Conservation (phyloP, 2,888 invertebrate genomes). For the Drosophila mercatorum region DNA sequence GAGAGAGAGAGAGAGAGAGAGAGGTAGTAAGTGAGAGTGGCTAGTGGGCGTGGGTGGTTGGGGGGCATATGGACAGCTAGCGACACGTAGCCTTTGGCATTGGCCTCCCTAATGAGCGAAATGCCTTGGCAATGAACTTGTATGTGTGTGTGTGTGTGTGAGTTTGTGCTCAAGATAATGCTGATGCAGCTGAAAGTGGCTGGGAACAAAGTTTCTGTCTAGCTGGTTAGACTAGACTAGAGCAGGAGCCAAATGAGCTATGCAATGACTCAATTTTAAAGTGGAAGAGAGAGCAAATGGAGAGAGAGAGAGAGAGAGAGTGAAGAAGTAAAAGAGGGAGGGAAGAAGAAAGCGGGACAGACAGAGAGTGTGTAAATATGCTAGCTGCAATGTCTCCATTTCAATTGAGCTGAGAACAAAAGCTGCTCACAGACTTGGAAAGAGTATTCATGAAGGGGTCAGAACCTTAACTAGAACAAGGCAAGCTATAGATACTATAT, state of each 20-base stretch:
- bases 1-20: not conserved
- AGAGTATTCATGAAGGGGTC: not conserved
- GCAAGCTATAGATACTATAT: too few species aligned
- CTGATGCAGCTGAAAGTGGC: conserved; percentile 39
- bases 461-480: too few species aligned
- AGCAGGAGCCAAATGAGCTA: not conserved
- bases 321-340: not conserved
- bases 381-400: not conserved
- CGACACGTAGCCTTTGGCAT: conserved; percentile 78
- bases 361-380: not conserved
- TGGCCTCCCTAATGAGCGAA: conserved; percentile 75
- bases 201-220: not conserved
- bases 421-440: too few species aligned
- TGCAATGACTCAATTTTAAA: conserved; percentile 10
- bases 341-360: too few species aligned
- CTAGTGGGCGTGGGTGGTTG: not conserved
- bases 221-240: not conserved
- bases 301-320: not conserved
- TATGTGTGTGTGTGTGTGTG: conserved; percentile 6
- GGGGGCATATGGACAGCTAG: not conserved
- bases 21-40: not conserved
- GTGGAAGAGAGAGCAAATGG: not conserved
- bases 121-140: conserved; percentile 68
- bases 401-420: too few species aligned
- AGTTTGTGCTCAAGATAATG: conserved; percentile 31